These are phyloP conservation scores for Chrysina gloriosa DNA, from an alignment of 2,888 invertebrate species.

Conservation along the genomic window DNA sequence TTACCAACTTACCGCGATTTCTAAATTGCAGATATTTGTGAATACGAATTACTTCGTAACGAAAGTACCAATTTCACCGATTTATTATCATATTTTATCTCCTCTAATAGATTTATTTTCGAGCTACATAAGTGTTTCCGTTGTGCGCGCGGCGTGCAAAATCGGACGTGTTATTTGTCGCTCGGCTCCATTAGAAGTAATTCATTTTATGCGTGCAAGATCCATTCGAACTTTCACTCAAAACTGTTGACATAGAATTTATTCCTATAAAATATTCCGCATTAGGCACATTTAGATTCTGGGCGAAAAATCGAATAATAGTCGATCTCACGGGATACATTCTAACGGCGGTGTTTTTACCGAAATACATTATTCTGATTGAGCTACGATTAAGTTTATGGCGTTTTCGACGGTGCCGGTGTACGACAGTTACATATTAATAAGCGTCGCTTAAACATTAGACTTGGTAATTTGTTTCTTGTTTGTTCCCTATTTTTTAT, in stretches of 20 bases:
- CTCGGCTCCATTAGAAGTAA: slow-evolving; percentile 6
- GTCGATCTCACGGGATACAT: not conserved
- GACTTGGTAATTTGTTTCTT: no score
- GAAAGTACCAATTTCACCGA: not conserved
- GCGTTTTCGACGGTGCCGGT: not conserved
- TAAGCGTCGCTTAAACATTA: slow-evolving; percentile 1
- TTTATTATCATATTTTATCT: not conserved
- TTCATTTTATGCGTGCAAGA: slow-evolving; percentile 13
- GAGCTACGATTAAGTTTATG: not conserved
- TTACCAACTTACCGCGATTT: no score
- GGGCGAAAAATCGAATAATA: not conserved
- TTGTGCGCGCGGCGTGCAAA: not conserved
- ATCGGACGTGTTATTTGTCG: not conserved
- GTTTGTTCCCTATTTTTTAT: no score
- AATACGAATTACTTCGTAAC: no score
- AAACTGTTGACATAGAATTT: slow-evolving; percentile 20
- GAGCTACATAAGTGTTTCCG: not conserved
- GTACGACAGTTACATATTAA: slow-evolving; percentile 11
- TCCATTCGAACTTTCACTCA: slow-evolving; percentile 25
- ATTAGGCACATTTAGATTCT: slow-evolving; percentile 14
- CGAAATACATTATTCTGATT: slow-evolving; percentile 13
- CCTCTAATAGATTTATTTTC: slow-evolving; percentile 1
- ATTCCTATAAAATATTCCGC: not conserved
- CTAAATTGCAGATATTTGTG: no score
- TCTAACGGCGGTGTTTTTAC: slow-evolving; percentile 5